A percentile compares a stretch with the other conserved stretches of the same genome.
phyloP scores from a whole-genome alignment of 2,113 vertebrate species.

The Anoplopoma fimbria region DNA sequence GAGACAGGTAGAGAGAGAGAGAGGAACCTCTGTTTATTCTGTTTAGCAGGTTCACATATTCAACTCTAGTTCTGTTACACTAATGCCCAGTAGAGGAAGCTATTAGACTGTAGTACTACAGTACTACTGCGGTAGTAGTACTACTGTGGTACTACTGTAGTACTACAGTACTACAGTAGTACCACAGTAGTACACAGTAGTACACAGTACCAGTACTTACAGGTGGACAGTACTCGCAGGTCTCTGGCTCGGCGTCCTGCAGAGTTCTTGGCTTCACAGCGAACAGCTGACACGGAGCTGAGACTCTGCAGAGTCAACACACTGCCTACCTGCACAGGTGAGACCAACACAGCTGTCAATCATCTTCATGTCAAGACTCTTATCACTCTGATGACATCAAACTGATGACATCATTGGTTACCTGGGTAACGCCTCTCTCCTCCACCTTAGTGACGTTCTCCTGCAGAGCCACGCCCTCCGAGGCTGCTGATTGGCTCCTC shows the following conservation, averaged over 20 bases:
- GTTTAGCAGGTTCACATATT: no score
- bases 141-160: background rate
- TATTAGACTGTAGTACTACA: no score
- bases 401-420: constrained; percentile 31
- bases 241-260: constrained; percentile 84
- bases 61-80: no score
- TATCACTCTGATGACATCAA: constrained; percentile 7
- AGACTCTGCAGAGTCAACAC: constrained; percentile 84
- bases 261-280: constrained; percentile 88
- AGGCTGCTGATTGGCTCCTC: constrained; percentile 63
- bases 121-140: no score
- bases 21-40: no score
- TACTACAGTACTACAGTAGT: background rate
- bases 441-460: constrained; percentile 81
- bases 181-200: background rate
- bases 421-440: constrained; percentile 54
- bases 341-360: constrained; percentile 6
- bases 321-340: constrained; percentile 85
- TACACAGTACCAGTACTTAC: constrained; percentile 71
- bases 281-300: constrained; percentile 82
- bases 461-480: constrained; percentile 68
- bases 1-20: no score
- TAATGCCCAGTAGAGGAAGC: no score
- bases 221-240: constrained; percentile 86
- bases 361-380: background rate